Percentiles rank a stretch among this genome's conserved stretches.
Conservation (phyloP, 2,113 vertebrate species). For the Coturnix japonica region DNA sequence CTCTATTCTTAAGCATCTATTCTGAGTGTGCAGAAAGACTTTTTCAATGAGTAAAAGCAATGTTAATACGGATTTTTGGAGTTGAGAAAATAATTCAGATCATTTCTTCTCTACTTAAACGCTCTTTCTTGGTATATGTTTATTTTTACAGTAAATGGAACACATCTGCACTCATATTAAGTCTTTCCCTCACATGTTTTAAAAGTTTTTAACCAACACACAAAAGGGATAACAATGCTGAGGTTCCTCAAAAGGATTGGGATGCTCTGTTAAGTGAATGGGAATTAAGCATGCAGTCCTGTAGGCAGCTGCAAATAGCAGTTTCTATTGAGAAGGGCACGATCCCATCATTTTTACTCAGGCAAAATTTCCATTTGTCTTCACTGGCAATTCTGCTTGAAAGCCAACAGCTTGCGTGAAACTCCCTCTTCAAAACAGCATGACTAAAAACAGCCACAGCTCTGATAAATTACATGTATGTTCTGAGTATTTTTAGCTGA, state of each 20-base stretch:
- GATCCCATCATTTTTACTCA: background rate
- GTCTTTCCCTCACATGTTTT: background rate
- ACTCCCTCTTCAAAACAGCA: conserved; percentile 52
- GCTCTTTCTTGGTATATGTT: background rate
- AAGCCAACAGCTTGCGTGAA: conserved; percentile 48
- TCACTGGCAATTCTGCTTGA: conserved; percentile 27
- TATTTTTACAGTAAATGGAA: conserved; percentile 24
- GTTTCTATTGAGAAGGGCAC: conserved; percentile 34
- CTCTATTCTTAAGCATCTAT: background rate
- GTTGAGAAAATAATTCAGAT: background rate
- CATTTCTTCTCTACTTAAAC: background rate
- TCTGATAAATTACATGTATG: conserved; percentile 53
- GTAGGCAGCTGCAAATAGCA: conserved; percentile 52
- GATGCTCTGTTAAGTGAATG: conserved; percentile 35
- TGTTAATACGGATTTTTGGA: background rate
- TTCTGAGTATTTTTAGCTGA: conserved; percentile 44
- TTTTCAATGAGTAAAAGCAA: background rate
- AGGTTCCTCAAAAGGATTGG: conserved; percentile 7
- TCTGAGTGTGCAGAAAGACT: background rate
- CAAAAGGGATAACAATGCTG: conserved; percentile 10
- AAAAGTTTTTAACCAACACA: background rate
- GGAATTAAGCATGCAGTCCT: conserved; percentile 41
- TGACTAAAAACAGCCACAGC: conserved; percentile 20
- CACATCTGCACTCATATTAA: background rate
- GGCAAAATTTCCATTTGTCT: conserved; percentile 57